Conservation (phyloP, 23 tunicate genomes). For the Aplidium turbinatum region DNA sequence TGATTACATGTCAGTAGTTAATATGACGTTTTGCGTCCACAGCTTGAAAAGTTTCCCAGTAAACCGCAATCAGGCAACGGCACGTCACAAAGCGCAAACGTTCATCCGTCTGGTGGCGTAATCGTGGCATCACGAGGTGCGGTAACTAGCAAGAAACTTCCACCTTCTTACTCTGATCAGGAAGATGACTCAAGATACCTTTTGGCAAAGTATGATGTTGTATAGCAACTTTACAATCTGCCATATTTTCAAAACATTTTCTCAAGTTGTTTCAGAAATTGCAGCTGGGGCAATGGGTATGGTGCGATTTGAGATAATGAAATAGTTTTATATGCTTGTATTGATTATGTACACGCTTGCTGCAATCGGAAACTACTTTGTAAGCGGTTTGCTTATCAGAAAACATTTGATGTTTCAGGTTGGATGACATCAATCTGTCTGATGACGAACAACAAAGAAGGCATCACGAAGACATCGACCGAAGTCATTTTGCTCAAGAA, state of each 20-base stretch:
- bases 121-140: conserved; percentile 13
- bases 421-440: conserved; percentile 44
- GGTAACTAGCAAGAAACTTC: conserved; percentile 1
- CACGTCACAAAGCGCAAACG: conserved; percentile 17
- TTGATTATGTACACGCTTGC: too few species aligned
- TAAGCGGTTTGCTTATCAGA: too few species aligned
- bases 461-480: conserved; percentile 43
- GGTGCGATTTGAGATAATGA: too few species aligned
- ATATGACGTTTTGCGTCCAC: conserved; percentile 5
- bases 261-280: too few species aligned
- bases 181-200: conserved; percentile 62
- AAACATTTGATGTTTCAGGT: too few species aligned
- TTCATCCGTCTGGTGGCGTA: conserved; percentile 25
- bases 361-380: too few species aligned
- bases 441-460: conserved; percentile 40
- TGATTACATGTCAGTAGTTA: too few species aligned
- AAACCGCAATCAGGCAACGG: conserved; percentile 26
- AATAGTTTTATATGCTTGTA: too few species aligned
- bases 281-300: too few species aligned
- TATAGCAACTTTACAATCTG: neutral
- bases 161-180: neutral
- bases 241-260: too few species aligned
- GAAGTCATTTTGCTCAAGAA: conserved; percentile 69
- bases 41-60: conserved; percentile 74
- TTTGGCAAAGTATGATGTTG: conserved; percentile 37